Conservation (phyloP, 2,113 vertebrate genomes). For the Apus apus region DNA sequence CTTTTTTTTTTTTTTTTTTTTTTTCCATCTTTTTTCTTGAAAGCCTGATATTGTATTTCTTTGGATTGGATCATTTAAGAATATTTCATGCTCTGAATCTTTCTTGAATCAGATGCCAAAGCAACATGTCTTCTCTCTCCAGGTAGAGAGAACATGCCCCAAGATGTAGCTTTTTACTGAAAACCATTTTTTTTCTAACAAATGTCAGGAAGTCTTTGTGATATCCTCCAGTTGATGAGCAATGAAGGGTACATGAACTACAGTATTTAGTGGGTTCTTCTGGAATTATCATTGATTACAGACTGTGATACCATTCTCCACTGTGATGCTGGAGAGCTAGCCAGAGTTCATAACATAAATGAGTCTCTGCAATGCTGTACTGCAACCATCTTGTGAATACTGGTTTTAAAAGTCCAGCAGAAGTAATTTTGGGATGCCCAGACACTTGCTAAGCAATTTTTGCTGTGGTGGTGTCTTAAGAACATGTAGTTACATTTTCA, state of each 20-base stretch:
- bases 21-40: neutral
- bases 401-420: neutral
- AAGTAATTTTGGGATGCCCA: neutral
- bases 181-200: neutral
- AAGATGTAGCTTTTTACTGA: neutral
- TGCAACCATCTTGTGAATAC: neutral
- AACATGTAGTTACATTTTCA: neutral
- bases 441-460: neutral
- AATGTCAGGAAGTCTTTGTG: neutral
- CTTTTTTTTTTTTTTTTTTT: neutral
- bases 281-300: neutral
- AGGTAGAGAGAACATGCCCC: neutral
- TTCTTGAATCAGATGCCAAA: neutral
- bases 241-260: neutral
- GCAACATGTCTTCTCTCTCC: neutral
- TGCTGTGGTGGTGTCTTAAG: neutral
- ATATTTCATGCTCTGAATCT: neutral
- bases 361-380: neutral
- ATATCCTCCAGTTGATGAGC: neutral
- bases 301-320: neutral
- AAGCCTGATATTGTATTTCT: neutral
- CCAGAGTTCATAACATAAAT: neutral
- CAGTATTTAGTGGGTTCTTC: neutral
- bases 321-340: neutral
- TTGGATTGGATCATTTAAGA: neutral